These are phyloP conservation scores for Diadema setosum DNA, from an alignment of 35 echinoderm and acorn worm species.

Conservation along the genomic window DNA sequence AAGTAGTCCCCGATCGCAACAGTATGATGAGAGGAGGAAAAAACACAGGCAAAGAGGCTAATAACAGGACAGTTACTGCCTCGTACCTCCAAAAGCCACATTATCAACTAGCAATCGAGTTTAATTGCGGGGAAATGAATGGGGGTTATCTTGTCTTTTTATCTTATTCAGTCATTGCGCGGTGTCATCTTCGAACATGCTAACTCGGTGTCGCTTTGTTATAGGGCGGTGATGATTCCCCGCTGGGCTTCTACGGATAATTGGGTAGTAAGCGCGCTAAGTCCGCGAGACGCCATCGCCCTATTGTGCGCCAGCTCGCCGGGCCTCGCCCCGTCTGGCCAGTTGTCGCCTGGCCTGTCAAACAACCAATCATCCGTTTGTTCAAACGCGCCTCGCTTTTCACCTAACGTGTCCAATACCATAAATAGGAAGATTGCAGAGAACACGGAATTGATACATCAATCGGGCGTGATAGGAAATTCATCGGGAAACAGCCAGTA, in stretches of 20 bases:
- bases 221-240: background rate
- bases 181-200: background rate
- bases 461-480: background rate
- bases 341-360: conserved; percentile 8
- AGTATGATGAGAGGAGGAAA: background rate
- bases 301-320: background rate
- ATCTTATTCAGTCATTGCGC: background rate
- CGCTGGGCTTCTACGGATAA: background rate
- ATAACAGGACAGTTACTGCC: background rate
- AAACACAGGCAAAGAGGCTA: no score
- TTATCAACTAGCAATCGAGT: conserved; percentile 22
- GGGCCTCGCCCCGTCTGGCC: background rate
- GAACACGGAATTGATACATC: conserved; percentile 11
- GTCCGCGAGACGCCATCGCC: background rate
- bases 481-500: background rate
- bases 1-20: background rate
- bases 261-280: conserved; percentile 7
- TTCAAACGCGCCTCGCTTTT: conserved; percentile 17
- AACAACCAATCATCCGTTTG: conserved; percentile 20
- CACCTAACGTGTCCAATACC: conserved; percentile 14
- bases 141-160: background rate
- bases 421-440: background rate
- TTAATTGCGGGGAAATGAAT: conserved; percentile 19
- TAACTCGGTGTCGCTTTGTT: background rate
- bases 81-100: background rate